These are phyloP conservation scores for Drosophila lacicola DNA, from an alignment of 2,888 invertebrate genomes.

Conservation along the genomic window DNA sequence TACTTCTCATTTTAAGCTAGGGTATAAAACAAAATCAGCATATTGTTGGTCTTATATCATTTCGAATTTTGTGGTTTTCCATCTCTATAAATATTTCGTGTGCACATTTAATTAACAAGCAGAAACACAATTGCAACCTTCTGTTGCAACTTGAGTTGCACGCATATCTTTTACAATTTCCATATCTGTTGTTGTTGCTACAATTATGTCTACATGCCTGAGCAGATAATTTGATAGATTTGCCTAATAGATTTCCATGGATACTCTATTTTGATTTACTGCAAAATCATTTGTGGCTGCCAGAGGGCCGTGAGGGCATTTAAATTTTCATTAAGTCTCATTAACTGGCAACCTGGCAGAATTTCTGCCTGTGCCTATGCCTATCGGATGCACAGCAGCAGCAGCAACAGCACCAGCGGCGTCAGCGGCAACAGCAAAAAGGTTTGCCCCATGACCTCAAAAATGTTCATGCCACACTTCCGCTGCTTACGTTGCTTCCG, in stretches of 20 bases:
- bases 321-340: constrained; percentile 57
- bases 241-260: constrained; percentile 16
- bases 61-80: constrained; percentile 1
- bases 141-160: constrained; percentile 5
- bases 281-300: constrained; percentile 7
- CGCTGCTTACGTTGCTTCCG: constrained; percentile 58
- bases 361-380: constrained; percentile 26
- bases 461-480: constrained; percentile 78
- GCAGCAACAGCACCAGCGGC: constrained; percentile 24
- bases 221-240: constrained; percentile 8
- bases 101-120: constrained; percentile 49
- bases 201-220: constrained; percentile 6
- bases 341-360: constrained; percentile 35
- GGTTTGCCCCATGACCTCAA: constrained; percentile 72
- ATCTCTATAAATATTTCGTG: constrained; percentile 28
- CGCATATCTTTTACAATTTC: constrained; percentile 5
- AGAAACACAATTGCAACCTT: constrained; percentile 18
- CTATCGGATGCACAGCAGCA: constrained; percentile 39
- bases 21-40: constrained; percentile 15
- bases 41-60: constrained; percentile 3
- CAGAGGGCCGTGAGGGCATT: constrained; percentile 33
- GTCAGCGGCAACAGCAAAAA: constrained; percentile 61
- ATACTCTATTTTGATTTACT: constrained; percentile 26
- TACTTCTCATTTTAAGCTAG: not conserved
- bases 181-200: constrained; percentile 5